Evolutionary conservation across 2,888 invertebrate genomes (phyloP).

Genomic region (Ecliptopera silaceata): DNA sequence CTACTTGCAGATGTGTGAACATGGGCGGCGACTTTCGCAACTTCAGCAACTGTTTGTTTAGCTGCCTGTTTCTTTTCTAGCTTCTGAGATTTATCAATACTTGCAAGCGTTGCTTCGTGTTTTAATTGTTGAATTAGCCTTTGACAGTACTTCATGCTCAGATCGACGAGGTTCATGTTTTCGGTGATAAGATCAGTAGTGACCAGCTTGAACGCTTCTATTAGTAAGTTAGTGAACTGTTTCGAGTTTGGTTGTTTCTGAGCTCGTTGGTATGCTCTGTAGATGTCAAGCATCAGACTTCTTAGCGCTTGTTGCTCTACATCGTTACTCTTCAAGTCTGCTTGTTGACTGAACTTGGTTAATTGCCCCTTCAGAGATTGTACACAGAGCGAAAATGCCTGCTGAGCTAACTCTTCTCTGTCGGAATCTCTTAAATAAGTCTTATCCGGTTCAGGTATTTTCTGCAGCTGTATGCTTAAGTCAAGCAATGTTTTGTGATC

Average conservation of each 20-base stretch:
- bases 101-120: conserved; percentile 73
- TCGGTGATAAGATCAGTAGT: conserved; percentile 84
- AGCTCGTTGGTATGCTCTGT: conserved; percentile 86
- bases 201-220: conserved; percentile 87
- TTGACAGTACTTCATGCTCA: conserved; percentile 88
- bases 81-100: conserved; percentile 64
- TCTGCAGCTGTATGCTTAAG: conserved; percentile 89
- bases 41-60: conserved; percentile 49
- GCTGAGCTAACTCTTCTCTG: conserved; percentile 90
- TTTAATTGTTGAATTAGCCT: conserved; percentile 84
- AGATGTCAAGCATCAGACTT: conserved; percentile 82
- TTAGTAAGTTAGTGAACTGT: conserved; percentile 85
- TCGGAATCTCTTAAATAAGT: conserved; percentile 94
- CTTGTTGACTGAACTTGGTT: conserved; percentile 77
- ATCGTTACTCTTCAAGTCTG: conserved; percentile 71
- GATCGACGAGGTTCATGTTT: conserved; percentile 84
- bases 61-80: conserved; percentile 65
- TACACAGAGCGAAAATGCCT: conserved; percentile 89
- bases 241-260: conserved; percentile 84
- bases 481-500: conserved; percentile 92
- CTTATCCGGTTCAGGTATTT: conserved; percentile 93
- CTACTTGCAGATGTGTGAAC: conserved; percentile 29
- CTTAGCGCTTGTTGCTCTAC: conserved; percentile 76
- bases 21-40: conserved; percentile 40
- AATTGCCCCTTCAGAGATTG: conserved; percentile 87